Base-by-base conservation (phyloP, 2,113 vertebrate species). In the Ptilorrhoa leucosticta region DNA sequence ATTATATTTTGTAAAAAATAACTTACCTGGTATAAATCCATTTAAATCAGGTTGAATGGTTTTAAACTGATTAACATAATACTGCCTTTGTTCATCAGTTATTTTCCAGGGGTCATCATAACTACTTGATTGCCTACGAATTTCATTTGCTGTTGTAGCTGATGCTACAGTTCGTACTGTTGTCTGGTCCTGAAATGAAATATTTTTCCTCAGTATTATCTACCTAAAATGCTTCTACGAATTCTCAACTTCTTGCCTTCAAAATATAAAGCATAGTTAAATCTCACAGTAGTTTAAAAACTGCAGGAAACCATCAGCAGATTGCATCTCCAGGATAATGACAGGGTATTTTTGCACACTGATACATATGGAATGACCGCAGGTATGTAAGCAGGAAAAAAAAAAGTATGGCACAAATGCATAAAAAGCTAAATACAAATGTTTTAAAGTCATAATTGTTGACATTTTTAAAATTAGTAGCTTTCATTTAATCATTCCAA, bases 11-110 rank as follows among this genome's bases (percentile, higher is more conserved):
- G 88, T 94, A 91, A 97, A 95, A 35, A 90, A 57, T 48, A 97
- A 95, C 98, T 97, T 97, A 99, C 99, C 99, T 97, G 99, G 99
- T 97, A 99, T 99, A 97, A 99, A 99, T 96, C 99, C 99, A 50
- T 98, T 99, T 88, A 99, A 98, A 98, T 99, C 99, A 61, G 99
- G 98, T 88, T 99, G 99, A 98, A 99, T 99, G 96, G 98, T 99
- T 98, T 99, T 99, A 98, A 99, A 99, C 87, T 99, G 99, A 98
- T 99, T 99, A 95, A 99, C 98, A 97, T 99, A 99, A 99, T 99
- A 99, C 98, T 99, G 99, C 95, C 99, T 98, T 97, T 99, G 99
- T 97, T 99, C 99, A 83, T 99, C 99, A 64, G 99, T 99, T 97
- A 99, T 99, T 98, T 99, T 99, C 99, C 99, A 99, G 45, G 99